phyloP scores from a whole-genome alignment of 2,113 vertebrate genomes.

The Heptranchias perlo region DNA sequence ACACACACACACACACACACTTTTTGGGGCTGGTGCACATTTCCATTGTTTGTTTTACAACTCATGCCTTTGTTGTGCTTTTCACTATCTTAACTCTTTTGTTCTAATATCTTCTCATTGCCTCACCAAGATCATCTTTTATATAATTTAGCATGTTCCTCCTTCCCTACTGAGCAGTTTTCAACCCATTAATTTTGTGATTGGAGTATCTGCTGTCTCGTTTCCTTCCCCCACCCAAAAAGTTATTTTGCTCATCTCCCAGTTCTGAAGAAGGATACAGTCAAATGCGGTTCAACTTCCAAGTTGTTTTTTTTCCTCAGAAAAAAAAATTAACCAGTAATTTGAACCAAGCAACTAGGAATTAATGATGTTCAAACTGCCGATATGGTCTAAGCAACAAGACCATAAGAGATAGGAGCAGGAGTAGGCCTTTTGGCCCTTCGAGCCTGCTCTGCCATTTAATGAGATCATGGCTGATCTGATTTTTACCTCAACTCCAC shows the following conservation, averaged over 20 bases:
- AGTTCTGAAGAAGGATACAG: neutral
- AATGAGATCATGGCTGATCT: no score
- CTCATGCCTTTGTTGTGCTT: no score
- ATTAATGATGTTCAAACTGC: neutral
- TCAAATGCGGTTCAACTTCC: neutral
- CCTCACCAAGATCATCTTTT: neutral
- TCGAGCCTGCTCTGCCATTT: no score
- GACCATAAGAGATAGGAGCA: no score
- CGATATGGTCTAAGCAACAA: no score
- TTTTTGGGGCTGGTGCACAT: neutral
- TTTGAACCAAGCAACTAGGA: neutral
- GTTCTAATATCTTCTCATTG: neutral
- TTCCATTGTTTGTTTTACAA: neutral
- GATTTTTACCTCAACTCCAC: no score
- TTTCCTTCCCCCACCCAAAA: neutral
- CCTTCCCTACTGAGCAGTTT: neutral
- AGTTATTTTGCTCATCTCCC: neutral
- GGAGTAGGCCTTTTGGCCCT: no score
- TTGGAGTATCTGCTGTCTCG: neutral
- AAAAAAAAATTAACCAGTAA: neutral
- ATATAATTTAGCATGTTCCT: neutral
- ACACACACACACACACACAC: no score
- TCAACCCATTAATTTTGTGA: neutral
- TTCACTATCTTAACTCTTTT: no score
- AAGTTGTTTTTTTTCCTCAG: neutral